Evolutionary conservation across 2,113 vertebrate genomes (phyloP), one percentile per base, ranked within the genome.

Genomic region (Polyodon spathula): DNA sequence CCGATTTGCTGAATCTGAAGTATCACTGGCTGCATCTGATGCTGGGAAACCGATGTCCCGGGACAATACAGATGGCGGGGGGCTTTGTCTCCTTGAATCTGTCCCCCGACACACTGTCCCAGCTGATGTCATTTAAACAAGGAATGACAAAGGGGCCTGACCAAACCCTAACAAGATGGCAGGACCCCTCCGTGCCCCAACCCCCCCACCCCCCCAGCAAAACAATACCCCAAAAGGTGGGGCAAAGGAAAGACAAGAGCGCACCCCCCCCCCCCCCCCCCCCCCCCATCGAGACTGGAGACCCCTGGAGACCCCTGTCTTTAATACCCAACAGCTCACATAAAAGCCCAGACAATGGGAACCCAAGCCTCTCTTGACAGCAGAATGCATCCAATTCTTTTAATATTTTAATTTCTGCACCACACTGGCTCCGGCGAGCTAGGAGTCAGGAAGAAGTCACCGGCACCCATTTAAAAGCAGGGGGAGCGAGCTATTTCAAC

Each of bases 91-190:
- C 71, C 74, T 12, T 77, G 77, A 76, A 65, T 77, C 76, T 60
- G 62, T 66, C 69, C 79, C 78, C 70, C 68, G 66, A 76, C 76
- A 44, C 12, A 81, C 80, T 73, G 73, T 70, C 76, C 76, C 82
- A 84, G 81, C 81, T 88, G 84, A 87, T 81, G 83, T 71, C 67
- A 79, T 84, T 84, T 86, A 79, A 85, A 75, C 75, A 78, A 62
- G 76, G 78, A 83, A 82, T 85, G 78, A 86, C 75, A 77, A 78
- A 76, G 71, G 65, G 37, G 63, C 58, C 66, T 73, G 63, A 68
- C 63, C 40, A 55, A 67, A 67, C 63, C 52, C 71, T 65, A 68
- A 69, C 73, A 83, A 73, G 63, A 80, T 72, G 77, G 71, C 75
- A 73, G 62, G 62, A 81, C 80, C 81, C 84, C 73, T 78, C 75